Evolutionary conservation across 1,140 invertebrate genomes (phyloP), one percentile per base, ranked within the genome.

Genomic region (Streblospio benedicti): DNA sequence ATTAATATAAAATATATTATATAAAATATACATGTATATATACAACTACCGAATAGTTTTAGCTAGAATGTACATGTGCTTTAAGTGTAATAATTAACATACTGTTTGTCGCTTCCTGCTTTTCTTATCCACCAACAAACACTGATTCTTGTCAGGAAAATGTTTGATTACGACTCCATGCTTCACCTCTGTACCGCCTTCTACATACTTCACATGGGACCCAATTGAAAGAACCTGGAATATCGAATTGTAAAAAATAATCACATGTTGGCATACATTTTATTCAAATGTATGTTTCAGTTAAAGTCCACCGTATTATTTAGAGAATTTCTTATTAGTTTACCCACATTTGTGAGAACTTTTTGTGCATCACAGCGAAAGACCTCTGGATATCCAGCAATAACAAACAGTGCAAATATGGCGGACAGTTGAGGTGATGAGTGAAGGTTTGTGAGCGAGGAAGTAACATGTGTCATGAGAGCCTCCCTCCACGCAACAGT

Each of bases 301-400:
- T n/a, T n/a, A 41, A 47, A 9, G 18, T 47, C 27, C 44, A 47
- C 9, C 49, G 3, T 57, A 27, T 31, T 18, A 23, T 12, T 52
- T n/a, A 57, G 23, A 32, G 47, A 41, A 57, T 9, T 28, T 5
- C 14, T 2, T 18, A 23, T 41, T 33, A 2, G n/a, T n/a, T n/a
- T n/a, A n/a, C n/a, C n/a, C n/a, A n/a, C n/a, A n/a, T n/a, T n/a
- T n/a, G n/a, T n/a, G n/a, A n/a, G n/a, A n/a, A n/a, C n/a, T n/a
- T n/a, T n/a, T n/a, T n/a, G n/a, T 28, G 32, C 1, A 49, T 35
- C 31, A 20, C 23, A 18, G 0, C 5, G 25, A 61, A 63, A 49
- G 59, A 76, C 73, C 66, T 77, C 71, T 43, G 75, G 75, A 62
- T 75, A 77, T 25, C 73, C 75, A 30, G 74, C 70, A 59, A 77